phyloP scores from a whole-genome alignment of 2,888 invertebrate genomes.

The Saturnia pavonia region DNA sequence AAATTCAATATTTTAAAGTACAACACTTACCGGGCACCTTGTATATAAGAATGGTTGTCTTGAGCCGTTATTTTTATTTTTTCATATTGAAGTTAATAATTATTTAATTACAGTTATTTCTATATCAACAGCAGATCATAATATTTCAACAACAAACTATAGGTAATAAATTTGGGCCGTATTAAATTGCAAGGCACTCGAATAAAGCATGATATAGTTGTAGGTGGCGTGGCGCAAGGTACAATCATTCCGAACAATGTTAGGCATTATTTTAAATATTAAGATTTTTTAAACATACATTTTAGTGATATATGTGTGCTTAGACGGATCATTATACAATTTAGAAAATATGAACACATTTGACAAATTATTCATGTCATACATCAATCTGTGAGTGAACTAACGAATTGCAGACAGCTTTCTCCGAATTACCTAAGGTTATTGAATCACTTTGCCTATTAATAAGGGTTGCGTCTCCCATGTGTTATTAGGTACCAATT shows the following conservation, averaged over 20 bases:
- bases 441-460: conserved; percentile 17
- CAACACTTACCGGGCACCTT: neutral
- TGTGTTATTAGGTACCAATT: conserved; percentile 1
- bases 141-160: neutral
- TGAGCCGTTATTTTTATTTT: neutral
- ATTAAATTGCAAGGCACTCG: neutral
- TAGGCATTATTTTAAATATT: too few species aligned
- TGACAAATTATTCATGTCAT: neutral
- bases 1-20: neutral
- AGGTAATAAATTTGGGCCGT: too few species aligned
- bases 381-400: neutral
- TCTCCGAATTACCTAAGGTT: conserved; percentile 12
- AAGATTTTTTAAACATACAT: too few species aligned
- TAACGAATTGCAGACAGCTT: neutral
- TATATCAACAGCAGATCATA: too few species aligned
- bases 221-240: too few species aligned
- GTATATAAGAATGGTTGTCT: neutral
- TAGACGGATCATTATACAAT: neutral
- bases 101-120: neutral
- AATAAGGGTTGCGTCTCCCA: neutral
- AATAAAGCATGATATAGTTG: too few species aligned
- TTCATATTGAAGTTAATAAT: neutral
- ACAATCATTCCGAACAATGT: too few species aligned
- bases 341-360: neutral
- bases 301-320: neutral